Evolutionary conservation across 2,113 vertebrate species (phyloP).

Genomic region (Rana temporaria): DNA sequence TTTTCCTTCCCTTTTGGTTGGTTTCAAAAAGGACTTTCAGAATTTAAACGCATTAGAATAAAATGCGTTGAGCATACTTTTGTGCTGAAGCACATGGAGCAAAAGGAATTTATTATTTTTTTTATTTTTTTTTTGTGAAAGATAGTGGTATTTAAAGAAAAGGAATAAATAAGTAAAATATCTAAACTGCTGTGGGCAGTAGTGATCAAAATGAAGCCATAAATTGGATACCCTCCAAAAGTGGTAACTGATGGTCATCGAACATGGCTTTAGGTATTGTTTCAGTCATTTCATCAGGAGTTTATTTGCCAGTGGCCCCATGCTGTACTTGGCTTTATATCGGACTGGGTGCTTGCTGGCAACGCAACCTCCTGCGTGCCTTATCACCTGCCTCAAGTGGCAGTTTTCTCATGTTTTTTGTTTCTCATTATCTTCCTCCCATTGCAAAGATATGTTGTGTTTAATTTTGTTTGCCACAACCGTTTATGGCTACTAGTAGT

Average conservation of each 20-base stretch:
- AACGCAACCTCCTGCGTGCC: conserved; percentile 38
- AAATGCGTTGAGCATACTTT: conserved; percentile 7
- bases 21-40: conserved; percentile 3
- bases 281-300: conserved; percentile 23
- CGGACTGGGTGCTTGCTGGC: conserved; percentile 1
- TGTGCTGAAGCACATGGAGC: background rate
- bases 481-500: too few relatives aligned
- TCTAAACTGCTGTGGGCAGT: background rate
- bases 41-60: conserved; percentile 4
- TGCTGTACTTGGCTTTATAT: background rate
- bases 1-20: conserved; percentile 9
- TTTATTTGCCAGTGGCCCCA: background rate
- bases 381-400: conserved; percentile 21
- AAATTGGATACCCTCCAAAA: background rate
- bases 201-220: background rate
- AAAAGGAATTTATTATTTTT: conserved; percentile 1
- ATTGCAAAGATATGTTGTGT: too few relatives aligned
- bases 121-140: conserved; percentile 33
- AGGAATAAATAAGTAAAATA: conserved; percentile 34
- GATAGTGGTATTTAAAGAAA: conserved; percentile 30
- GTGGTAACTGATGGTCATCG: conserved; percentile 16
- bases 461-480: too few relatives aligned
- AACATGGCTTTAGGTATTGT: background rate
- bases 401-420: background rate
- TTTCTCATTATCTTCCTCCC: too few relatives aligned